Evolutionary conservation across 2,797 vertebrate species (phyloP).

Genomic region (Premnoplex brunnescens): DNA sequence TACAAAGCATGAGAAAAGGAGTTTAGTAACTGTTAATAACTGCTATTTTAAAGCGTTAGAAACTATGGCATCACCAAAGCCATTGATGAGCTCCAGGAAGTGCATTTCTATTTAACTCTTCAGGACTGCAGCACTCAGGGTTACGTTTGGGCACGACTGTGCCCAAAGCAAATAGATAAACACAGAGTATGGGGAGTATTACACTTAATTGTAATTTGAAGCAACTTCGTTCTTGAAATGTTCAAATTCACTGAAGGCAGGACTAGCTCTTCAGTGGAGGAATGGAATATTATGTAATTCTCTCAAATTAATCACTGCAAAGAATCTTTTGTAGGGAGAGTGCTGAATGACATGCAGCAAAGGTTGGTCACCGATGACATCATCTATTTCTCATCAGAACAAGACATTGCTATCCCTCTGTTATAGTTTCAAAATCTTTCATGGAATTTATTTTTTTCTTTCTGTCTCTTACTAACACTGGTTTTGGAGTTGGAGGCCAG

Average conservation of each 20-base stretch:
- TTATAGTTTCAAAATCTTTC: too few species aligned
- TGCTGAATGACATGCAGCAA: neutral
- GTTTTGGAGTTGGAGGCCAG: too few species aligned
- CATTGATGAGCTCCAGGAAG: neutral
- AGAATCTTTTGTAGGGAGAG: neutral
- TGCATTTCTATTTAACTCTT: neutral
- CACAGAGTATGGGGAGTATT: neutral
- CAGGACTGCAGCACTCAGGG: neutral
- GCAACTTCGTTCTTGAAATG: neutral
- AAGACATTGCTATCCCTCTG: neutral
- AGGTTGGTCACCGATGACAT: rapidly evolving
- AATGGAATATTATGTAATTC: neutral
- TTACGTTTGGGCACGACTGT: neutral
- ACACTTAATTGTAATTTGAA: neutral
- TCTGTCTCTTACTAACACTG: too few species aligned
- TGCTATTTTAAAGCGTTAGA: too few species aligned
- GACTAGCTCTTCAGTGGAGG: neutral
- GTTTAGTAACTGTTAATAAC: too few species aligned
- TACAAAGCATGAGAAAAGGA: too few species aligned
- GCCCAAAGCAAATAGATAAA: neutral
- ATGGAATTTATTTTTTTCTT: too few species aligned
- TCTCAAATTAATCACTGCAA: neutral
- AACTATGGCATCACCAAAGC: neutral
- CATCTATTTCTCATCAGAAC: neutral
- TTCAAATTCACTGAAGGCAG: neutral